Percentiles rank a stretch among this genome's conserved stretches.
phyloP scores from a whole-genome alignment of 2,113 vertebrate genomes.

The Dipodomys stephensi region DNA sequence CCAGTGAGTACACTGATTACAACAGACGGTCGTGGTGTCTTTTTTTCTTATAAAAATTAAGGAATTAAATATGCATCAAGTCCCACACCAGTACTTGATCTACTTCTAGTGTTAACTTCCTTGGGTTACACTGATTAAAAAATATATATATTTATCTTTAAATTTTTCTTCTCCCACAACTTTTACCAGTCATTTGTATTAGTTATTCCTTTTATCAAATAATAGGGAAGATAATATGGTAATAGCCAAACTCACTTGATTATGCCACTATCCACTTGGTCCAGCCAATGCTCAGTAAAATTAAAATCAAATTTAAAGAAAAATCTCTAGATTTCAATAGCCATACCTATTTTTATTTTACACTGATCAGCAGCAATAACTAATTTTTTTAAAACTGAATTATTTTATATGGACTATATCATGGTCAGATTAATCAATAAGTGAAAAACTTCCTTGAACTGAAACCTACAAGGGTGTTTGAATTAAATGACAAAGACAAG shows the following conservation, averaged over 20 bases:
- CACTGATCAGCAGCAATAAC: neutral
- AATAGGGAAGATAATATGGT: neutral
- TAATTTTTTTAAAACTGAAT: conserved; percentile 26
- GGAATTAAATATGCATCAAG: neutral
- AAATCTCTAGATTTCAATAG: neutral
- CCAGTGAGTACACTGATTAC: neutral
- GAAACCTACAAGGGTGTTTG: neutral
- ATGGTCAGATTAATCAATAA: neutral
- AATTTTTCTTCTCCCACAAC: neutral
- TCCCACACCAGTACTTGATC: neutral
- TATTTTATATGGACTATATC: neutral
- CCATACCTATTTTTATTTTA: neutral
- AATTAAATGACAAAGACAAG: conserved; percentile 34
- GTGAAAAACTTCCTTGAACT: neutral
- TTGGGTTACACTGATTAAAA: neutral
- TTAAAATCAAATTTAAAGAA: neutral
- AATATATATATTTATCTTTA: neutral
- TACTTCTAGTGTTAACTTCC: neutral
- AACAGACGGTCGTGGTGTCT: no score
- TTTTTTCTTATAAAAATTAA: neutral
- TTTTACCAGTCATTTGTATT: neutral
- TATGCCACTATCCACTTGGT: neutral
- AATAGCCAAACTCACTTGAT: neutral
- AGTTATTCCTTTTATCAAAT: conserved; percentile 31
- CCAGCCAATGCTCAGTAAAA: neutral